A percentile compares a stretch with the other conserved stretches of the same genome.
Evolutionary conservation across 2,113 vertebrate genomes (phyloP).

Genomic region (Triplophysa dalaica): DNA sequence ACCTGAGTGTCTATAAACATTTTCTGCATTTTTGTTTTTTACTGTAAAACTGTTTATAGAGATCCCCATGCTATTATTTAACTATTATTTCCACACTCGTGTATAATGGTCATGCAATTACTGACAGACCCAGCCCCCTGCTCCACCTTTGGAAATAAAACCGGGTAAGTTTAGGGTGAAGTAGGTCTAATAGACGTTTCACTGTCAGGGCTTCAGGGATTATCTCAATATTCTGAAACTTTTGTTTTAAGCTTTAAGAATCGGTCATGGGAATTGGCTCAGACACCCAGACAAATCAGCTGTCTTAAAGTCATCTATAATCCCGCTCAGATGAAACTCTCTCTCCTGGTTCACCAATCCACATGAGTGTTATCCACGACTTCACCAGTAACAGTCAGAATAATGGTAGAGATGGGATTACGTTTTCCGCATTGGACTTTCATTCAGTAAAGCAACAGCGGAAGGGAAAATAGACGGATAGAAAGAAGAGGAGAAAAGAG

Average conservation of each 20-base stretch:
- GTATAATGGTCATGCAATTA: neutral
- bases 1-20: too few relatives aligned
- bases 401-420: slow-evolving; percentile 60
- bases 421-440: slow-evolving; percentile 66
- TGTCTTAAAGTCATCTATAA: slow-evolving; percentile 17
- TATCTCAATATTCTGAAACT: slow-evolving; percentile 5
- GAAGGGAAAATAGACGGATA: slow-evolving; percentile 61
- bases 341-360: slow-evolving; percentile 31
- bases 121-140: neutral
- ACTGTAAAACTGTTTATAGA: too few relatives aligned
- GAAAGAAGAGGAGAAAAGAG: slow-evolving; percentile 54
- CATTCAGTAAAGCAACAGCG: slow-evolving; percentile 59
- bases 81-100: too few relatives aligned
- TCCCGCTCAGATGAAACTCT: slow-evolving; percentile 41
- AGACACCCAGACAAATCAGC: neutral
- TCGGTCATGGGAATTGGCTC: slow-evolving; percentile 21
- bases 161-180: neutral
- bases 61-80: too few relatives aligned
- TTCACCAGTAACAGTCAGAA: slow-evolving; percentile 65
- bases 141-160: neutral
- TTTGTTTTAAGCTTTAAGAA: slow-evolving; percentile 29
- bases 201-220: neutral
- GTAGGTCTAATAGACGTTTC: neutral
- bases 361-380: slow-evolving; percentile 60
- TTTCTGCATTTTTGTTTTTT: too few relatives aligned